phyloP scores from a whole-genome alignment of 1,140 invertebrate genomes.

The Pogonognathellus flavescens region DNA sequence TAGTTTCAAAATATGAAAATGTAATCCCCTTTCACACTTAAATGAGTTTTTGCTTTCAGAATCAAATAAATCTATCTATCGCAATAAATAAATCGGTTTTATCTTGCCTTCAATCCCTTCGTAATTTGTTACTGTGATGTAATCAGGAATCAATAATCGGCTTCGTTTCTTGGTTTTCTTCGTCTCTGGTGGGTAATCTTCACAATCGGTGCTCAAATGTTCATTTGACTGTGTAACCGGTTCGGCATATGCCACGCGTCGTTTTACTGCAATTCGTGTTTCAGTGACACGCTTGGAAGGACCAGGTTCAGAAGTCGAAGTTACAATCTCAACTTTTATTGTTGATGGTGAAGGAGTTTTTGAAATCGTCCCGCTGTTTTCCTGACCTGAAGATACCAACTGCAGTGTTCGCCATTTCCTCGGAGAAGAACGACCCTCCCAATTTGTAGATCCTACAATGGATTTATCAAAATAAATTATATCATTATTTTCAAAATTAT shows the following conservation, averaged over 20 bases:
- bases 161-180: constrained; percentile 64
- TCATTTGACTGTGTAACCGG: not conserved
- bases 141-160: constrained; percentile 63
- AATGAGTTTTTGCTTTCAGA: not conserved
- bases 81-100: not conserved
- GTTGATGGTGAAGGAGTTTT: not conserved
- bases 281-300: too few relatives aligned
- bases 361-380: not conserved
- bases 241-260: too few relatives aligned
- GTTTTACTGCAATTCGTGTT: too few relatives aligned
- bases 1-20: too few relatives aligned
- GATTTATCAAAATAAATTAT: too few relatives aligned
- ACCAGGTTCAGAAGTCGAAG: not conserved
- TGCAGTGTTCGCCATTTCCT: not conserved
- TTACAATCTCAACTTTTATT: too few relatives aligned
- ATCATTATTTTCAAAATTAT: not conserved
- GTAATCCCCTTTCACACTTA: too few relatives aligned
- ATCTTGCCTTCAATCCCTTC: constrained; percentile 55
- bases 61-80: not conserved
- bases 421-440: not conserved
- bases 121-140: constrained; percentile 63
- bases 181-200: not conserved
- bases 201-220: not conserved
- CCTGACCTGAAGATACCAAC: not conserved
- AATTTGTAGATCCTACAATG: too few relatives aligned